Evolutionary conservation across 1,140 invertebrate genomes (phyloP), one percentile per base, ranked within the genome.

Genomic region (Drosophila bifasciata): DNA sequence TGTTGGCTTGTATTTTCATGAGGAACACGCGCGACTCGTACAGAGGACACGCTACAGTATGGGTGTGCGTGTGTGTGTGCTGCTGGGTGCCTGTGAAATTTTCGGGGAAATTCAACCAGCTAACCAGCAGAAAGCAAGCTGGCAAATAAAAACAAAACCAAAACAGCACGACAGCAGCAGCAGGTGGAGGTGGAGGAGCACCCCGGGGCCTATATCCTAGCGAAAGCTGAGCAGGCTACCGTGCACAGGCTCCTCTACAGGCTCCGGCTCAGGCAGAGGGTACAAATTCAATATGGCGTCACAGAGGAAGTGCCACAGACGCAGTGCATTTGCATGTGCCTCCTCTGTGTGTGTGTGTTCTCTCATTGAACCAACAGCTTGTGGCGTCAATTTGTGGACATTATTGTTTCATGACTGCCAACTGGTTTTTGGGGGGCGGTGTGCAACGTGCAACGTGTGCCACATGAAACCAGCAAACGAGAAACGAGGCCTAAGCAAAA

Each of bases 311-410:
- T 79, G 78, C 75, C 40, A 51, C 70, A 88, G 75, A 76, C 74
- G 74, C 74, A 71, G 21, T 44, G 19, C 17, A 28, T 40, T n/a
- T 21, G 70, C 9, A 40, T 45, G 52, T 11, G 19, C 39, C 8
- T 32, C 32, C 13, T 7, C n/a, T 39, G 36, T 19, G 19, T n/a
- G 41, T 41, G 67, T 53, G 57, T 64, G 39, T 48, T 60, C 62
- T 78, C 74, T 43, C 74, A 66, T 83, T 75, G 84, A 86, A 76
- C 83, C 83, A 86, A 88, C 83, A 86, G 83, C 83, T 86, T 88
- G 83, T 86, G 83, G 83, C 83, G 78, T 83, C 83, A 86, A 86
- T 86, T 86, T 86, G 83, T 77, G 83, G 83, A 86, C 83, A 88
- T 86, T 86, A 86, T 86, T 86, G 83, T 86, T 88, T 88, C 83